Conservation (phyloP, 2,113 vertebrate genomes). For the Lucifuga dentata region DNA sequence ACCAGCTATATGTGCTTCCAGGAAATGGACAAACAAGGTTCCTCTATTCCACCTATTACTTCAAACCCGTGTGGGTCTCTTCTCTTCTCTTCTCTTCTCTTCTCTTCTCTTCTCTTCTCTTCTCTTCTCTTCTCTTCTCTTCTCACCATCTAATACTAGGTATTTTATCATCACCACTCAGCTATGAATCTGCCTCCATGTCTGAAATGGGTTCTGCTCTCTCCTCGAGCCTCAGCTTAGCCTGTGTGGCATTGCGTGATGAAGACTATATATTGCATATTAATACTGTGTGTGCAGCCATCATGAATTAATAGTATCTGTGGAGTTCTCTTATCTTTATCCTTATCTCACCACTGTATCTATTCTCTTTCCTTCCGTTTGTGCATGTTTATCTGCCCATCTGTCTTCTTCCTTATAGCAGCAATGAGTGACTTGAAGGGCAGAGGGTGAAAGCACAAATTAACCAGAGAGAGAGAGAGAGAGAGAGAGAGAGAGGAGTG, state of each 20-base stretch:
- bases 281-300: constrained; percentile 44
- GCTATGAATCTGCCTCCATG: constrained; percentile 26
- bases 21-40: constrained; percentile 50
- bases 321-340: constrained; percentile 36
- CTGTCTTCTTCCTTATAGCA: constrained; percentile 22
- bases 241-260: constrained; percentile 24
- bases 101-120: neutral
- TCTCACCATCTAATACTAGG: neutral
- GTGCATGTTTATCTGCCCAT: constrained; percentile 13
- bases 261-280: constrained; percentile 40
- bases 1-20: constrained; percentile 25
- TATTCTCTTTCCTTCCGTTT: constrained; percentile 19
- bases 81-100: neutral
- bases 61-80: constrained; percentile 32
- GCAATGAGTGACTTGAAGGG: constrained; percentile 71
- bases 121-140: too few species aligned
- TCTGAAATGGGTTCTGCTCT: constrained; percentile 38
- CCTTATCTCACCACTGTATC: constrained; percentile 37
- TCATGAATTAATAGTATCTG: constrained; percentile 55
- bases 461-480: constrained; percentile 49
- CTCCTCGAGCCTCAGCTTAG: constrained; percentile 17
- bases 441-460: constrained; percentile 64
- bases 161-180: constrained; percentile 27
- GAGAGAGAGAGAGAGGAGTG: constrained; percentile 29
- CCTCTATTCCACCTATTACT: constrained; percentile 32